Conservation (phyloP, 2,113 vertebrate species). For the Chaenocephalus aceratus region DNA sequence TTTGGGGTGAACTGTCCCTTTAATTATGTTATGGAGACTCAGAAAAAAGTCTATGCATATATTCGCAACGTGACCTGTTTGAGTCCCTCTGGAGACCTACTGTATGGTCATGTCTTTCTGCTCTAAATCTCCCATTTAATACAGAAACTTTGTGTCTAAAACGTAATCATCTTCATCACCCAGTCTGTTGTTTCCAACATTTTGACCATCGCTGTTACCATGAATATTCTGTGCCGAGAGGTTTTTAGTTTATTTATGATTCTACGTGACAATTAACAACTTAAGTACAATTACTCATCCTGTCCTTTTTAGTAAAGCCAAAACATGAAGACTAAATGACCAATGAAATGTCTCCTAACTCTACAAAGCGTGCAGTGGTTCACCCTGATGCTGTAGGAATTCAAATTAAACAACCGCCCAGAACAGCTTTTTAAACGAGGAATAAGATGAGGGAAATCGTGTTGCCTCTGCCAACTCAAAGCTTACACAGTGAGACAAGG, state of each 20-base stretch:
- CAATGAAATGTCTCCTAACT: not conserved
- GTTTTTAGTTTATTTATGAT: not conserved
- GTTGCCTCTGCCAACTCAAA: not conserved
- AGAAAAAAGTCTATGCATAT: not conserved
- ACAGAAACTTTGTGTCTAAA: not conserved
- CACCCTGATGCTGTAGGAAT: constrained; percentile 13
- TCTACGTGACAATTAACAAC: not conserved
- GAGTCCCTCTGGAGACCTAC: not conserved
- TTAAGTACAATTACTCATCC: not conserved
- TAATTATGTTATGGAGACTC: not conserved
- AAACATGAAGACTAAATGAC: constrained; percentile 15
- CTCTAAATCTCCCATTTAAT: not conserved
- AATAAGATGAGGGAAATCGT: not conserved
- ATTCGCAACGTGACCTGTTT: not conserved
- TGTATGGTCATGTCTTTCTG: not conserved
- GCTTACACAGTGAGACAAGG: not conserved
- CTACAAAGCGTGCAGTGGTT: not conserved
- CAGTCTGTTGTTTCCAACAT: not conserved
- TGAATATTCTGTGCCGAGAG: not conserved
- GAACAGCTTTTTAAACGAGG: constrained; percentile 5
- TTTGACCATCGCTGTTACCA: not conserved
- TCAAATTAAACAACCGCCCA: constrained; percentile 18
- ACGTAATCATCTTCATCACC: not conserved
- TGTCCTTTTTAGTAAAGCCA: not conserved
- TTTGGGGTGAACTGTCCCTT: too few relatives aligned